These are phyloP conservation scores for Ceratotherium simum DNA, from an alignment of 2,113 vertebrate species.

Conservation along the genomic window DNA sequence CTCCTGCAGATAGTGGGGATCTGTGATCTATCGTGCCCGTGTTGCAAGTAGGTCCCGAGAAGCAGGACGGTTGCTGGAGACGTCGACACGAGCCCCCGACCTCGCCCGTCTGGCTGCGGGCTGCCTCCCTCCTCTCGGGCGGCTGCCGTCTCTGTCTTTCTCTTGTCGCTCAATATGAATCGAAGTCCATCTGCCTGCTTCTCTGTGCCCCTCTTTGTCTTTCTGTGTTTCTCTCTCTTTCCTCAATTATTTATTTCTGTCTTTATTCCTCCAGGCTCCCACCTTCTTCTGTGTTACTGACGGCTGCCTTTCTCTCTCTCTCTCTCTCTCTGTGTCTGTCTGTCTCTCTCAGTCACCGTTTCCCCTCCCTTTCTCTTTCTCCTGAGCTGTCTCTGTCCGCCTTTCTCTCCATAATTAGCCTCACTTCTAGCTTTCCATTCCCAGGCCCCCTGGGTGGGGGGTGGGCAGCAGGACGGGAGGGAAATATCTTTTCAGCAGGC, in stretches of 20 bases:
- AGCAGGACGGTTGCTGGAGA: background rate
- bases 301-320: background rate
- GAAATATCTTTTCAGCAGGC: background rate
- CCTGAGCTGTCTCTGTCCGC: background rate
- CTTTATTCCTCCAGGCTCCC: background rate
- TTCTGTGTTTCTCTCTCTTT: background rate
- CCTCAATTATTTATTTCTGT: background rate
- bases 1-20: background rate
- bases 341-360: background rate
- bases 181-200: background rate
- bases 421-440: background rate
- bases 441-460: background rate
- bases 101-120: background rate
- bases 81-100: accelerated
- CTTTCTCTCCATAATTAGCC: background rate
- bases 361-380: background rate
- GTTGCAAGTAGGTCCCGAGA: background rate
- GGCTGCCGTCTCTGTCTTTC: background rate
- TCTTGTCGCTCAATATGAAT: background rate
- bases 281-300: background rate
- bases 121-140: background rate
- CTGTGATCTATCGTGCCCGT: background rate
- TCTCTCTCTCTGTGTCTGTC: background rate
- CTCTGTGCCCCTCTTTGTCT: background rate
- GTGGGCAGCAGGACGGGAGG: background rate